Evolutionary conservation across 2,888 invertebrate genomes (phyloP).

Genomic region (Luperina testacea): DNA sequence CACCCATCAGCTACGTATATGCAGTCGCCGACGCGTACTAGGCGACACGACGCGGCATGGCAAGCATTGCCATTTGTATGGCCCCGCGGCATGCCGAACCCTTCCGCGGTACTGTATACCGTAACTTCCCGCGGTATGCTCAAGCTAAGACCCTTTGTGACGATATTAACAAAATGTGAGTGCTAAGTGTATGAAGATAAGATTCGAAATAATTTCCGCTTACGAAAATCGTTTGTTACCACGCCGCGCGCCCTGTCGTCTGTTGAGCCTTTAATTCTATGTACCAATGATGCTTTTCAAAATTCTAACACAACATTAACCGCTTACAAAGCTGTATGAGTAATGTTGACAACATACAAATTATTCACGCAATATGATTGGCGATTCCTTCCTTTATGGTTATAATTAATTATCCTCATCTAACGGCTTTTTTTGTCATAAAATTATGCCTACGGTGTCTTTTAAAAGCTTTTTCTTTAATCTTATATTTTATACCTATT

Average conservation of each 20-base stretch:
- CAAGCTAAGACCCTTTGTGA: neutral
- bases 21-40: neutral
- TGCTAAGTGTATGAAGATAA: neutral
- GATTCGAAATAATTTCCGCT: neutral
- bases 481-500: neutral
- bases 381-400: neutral
- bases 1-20: no score
- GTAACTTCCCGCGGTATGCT: no score
- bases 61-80: neutral
- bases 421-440: slow-evolving; percentile 19
- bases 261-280: neutral
- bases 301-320: neutral
- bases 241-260: neutral
- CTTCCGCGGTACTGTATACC: neutral
- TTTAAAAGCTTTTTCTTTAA: slow-evolving; percentile 16
- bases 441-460: slow-evolving; percentile 18
- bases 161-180: neutral
- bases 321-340: neutral
- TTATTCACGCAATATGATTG: slow-evolving; percentile 13
- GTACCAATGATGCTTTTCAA: neutral
- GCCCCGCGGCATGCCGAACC: neutral
- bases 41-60: neutral
- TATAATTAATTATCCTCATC: slow-evolving; percentile 23
- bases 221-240: neutral
- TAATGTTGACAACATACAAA: neutral